Conservation (phyloP, 2,113 vertebrate species). For the Trogon melanurus region DNA sequence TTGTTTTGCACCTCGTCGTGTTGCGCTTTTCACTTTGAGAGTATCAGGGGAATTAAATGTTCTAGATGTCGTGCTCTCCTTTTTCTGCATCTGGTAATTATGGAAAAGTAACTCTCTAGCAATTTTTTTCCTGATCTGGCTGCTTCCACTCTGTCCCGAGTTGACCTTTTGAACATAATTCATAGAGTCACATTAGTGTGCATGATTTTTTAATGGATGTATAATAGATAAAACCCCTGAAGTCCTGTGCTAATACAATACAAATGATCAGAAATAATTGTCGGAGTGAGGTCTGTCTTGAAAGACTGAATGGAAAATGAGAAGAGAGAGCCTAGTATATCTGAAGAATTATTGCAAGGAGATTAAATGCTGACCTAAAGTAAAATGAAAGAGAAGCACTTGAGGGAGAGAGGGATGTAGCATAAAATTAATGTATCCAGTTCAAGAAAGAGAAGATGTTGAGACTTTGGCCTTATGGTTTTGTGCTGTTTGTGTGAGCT, state of each 20-base stretch:
- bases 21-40: not conserved
- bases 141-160: not conserved
- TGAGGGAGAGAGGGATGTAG: not conserved
- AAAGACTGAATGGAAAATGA: not conserved
- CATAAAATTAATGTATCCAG: not conserved
- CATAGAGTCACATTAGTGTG: not conserved
- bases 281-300: not conserved
- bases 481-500: not conserved
- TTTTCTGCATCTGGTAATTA: not conserved
- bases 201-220: not conserved
- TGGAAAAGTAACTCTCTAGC: not conserved
- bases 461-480: not conserved
- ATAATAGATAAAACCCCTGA: slow-evolving; percentile 16
- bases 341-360: not conserved
- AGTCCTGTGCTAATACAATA: not conserved
- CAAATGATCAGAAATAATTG: slow-evolving; percentile 8
- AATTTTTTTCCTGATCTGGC: not conserved
- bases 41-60: not conserved
- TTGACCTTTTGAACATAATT: slow-evolving; percentile 3
- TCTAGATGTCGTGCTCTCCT: not conserved
- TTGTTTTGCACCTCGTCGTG: not conserved
- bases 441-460: not conserved
- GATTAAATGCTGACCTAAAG: not conserved
- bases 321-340: not conserved
- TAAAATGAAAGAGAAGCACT: not conserved